These are phyloP conservation scores for Arvicola amphibius DNA, from an alignment of 2,797 vertebrate genomes.

Conservation along the genomic window DNA sequence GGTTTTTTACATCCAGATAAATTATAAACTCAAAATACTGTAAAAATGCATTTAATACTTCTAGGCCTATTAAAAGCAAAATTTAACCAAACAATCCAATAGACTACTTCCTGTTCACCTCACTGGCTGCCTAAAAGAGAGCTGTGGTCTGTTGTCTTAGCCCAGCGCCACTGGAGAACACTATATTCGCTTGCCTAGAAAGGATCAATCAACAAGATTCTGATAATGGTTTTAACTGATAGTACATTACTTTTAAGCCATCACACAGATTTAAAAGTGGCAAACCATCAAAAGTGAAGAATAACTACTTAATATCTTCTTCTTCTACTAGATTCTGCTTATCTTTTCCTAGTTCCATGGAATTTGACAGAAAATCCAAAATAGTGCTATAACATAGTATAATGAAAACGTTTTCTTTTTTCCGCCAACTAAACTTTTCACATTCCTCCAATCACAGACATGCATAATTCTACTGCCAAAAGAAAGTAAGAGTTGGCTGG, in stretches of 20 bases:
- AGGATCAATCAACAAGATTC: neutral
- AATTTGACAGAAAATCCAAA: conserved; percentile 31
- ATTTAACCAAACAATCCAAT: neutral
- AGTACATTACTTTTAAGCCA: neutral
- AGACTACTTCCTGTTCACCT: neutral
- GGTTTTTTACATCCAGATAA: neutral
- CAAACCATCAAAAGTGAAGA: neutral
- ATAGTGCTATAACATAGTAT: neutral
- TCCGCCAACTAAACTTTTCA: neutral
- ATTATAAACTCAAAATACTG: neutral
- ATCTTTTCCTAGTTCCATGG: neutral
- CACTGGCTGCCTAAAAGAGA: neutral
- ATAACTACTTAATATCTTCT: neutral
- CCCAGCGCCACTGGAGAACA: neutral
- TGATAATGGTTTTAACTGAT: neutral
- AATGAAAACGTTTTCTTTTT: neutral
- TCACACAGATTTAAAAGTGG: neutral
- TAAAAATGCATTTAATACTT: neutral
- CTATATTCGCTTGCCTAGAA: neutral
- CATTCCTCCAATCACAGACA: neutral
- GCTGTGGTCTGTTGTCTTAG: neutral
- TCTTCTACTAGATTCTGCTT: neutral
- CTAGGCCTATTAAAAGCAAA: neutral
- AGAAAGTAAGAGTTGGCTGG: neutral
- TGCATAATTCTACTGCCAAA: neutral